A percentile compares a stretch with the other conserved stretches of the same genome.
phyloP scores from a whole-genome alignment of 1,140 invertebrate genomes.

The Mercenaria mercenaria region DNA sequence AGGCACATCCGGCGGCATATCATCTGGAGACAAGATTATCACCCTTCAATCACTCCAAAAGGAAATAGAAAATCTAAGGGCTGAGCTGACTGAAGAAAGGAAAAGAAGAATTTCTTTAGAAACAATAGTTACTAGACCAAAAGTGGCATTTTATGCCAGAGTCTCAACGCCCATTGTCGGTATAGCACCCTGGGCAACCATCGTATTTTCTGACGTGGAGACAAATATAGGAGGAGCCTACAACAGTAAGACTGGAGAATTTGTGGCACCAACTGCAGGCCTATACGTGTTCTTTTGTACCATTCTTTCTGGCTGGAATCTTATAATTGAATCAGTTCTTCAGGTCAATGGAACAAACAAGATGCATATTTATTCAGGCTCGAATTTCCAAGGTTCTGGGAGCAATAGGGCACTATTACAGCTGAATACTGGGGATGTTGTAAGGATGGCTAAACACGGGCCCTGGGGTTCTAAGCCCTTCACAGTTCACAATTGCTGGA shows the following conservation, averaged over 20 bases:
- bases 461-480: neutral
- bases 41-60: no score
- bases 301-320: neutral
- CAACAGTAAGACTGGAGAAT: neutral
- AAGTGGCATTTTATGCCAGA: neutral
- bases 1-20: no score
- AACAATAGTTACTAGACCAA: neutral
- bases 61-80: no score
- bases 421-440: neutral
- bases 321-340: neutral
- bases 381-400: neutral
- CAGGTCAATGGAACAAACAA: neutral
- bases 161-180: neutral
- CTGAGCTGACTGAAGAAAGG: no score
- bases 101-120: no score
- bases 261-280: neutral
- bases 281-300: neutral
- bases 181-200: neutral
- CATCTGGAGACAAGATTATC: no score
- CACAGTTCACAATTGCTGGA: neutral
- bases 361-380: neutral
- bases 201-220: neutral
- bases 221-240: neutral
- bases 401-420: neutral
- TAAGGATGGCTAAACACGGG: neutral